Evolutionary conservation across 2,888 invertebrate genomes (phyloP).

Genomic region (Nebria brevicollis): DNA sequence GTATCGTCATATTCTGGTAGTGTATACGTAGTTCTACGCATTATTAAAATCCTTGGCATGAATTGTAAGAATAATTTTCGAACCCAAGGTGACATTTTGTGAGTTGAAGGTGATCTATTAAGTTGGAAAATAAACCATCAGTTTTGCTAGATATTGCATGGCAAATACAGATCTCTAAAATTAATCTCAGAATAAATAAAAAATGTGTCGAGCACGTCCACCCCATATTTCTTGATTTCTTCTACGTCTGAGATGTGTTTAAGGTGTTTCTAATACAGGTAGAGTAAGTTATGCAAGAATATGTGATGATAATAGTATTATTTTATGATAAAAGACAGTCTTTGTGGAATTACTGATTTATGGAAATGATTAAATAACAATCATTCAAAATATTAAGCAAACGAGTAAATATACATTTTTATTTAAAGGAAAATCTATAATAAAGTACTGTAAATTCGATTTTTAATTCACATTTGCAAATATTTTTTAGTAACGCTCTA

Average conservation of each 20-base stretch:
- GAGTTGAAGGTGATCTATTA: slow-evolving; percentile 87
- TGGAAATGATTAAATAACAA: no score
- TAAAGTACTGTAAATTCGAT: neutral
- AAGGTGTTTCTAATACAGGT: neutral
- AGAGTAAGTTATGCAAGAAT: no score
- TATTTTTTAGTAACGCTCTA: neutral
- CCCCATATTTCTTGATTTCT: neutral
- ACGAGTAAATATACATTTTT: neutral
- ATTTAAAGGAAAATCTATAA: neutral
- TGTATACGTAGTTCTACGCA: slow-evolving; percentile 89
- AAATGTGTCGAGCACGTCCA: neutral
- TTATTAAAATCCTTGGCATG: slow-evolving; percentile 91
- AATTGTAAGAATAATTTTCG: slow-evolving; percentile 89
- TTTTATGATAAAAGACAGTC: no score
- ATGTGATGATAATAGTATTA: no score
- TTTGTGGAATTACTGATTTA: no score
- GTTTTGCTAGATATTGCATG: neutral
- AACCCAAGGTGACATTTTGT: slow-evolving; percentile 93
- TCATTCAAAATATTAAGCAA: no score
- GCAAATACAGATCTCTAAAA: neutral
- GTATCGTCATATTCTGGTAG: slow-evolving; percentile 85
- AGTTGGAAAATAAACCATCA: neutral
- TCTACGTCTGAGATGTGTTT: neutral
- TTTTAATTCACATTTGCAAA: no score
- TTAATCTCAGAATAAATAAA: neutral